Evolutionary conservation across 2,113 vertebrate genomes (phyloP), one percentile per base, ranked within the genome.

Genomic region (Amphiprion ocellaris): DNA sequence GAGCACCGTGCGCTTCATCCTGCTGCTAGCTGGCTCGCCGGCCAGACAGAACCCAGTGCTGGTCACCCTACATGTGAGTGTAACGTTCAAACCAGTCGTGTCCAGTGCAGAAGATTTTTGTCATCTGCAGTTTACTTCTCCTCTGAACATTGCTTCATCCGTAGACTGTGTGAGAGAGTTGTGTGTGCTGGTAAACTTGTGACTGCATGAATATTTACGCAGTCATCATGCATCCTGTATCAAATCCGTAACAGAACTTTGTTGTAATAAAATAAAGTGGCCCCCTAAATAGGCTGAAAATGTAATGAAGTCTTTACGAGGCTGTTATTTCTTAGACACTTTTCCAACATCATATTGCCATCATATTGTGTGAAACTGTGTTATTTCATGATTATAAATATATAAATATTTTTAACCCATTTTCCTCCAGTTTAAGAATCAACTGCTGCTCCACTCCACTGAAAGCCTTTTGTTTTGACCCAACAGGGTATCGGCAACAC

Each of bases 401-500:
- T 21, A 21, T 21, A 21, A 21, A 44, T 44, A 11, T 44, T 44
- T 44, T 44, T 14, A 44, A 44, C 10, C 11, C 41, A 3, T 44
- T 53, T 33, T 39, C 26, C 53, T 66, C 16, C 4, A 37, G 0
- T 59, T 1, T 39, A 5, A 58, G 47, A 23, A 72, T 41, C 8
- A 4, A 15, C 11, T 24, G 7, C 50, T 28, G 41, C 33, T 49
- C 16, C 66, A 39, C 9, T 47, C 3, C 2, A 9, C 26, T 69
- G 15, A 50, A 58, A 7, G 4, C 3, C 23, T 50, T 75, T 28
- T 60, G 2, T 39, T 62, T 23, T 63, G 23, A 33, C 64, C 76
- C 68, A 10, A 56, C 94, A 99, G 98, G 98, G 98, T 0, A 93
- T 99, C 0, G 98, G 98, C 11, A 99, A 99, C 95, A 99, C 97